Base-by-base conservation (phyloP, 2,113 vertebrate species). In the Cavia porcellus region DNA sequence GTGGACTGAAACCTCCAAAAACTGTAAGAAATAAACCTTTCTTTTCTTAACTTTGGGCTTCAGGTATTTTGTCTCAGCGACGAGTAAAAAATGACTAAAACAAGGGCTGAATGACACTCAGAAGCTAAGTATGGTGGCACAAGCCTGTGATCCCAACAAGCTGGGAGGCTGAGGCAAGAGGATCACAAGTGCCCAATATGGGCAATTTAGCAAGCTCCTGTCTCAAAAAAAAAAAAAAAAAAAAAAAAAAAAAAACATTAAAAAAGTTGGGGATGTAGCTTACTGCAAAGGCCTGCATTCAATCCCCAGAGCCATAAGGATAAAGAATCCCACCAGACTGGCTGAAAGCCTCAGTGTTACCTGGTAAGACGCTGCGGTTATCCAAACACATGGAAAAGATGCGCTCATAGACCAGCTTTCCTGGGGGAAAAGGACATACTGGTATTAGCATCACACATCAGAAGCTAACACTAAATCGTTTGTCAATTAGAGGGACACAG, bases 361-460 rank as follows among this genome's bases (percentile, higher is more conserved):
- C 99, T 98, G 99, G 98, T 72, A 98, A 98, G 97, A 86, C 97
- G 68, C 79, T 95, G 47, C 98, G 97, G 28, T 97, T 99, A 89
- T 99, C 99, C 70, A 98, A 82, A 10, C 99, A 99, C 99, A 99
- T 99, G 68, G 99, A 99, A 94, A 99, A 99, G 97, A 99, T 99
- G 95, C 99, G 99, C 35, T 99, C 99, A 3, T 99, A 99, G 19
- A 99, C 99, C 7, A 99, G 98, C 47, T 99, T 99, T 68, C 99
- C 99, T 99, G 94, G 19, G 93, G 83, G 45, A 89, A 9, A 92
- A 92, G 25, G 17, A 94, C 38, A 96, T 2, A 28, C 38, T 14
- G 25, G 77, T 61, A 47, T 92, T 22, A 94, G 89, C 9, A 1
- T 61, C 84, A 17, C 3, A 45, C 38, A 0, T 92, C 25, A 86